A percentile compares a stretch with the other conserved stretches of the same genome.
phyloP scores from a whole-genome alignment of 2,113 vertebrate genomes.

The Chelonoidis abingdonii region DNA sequence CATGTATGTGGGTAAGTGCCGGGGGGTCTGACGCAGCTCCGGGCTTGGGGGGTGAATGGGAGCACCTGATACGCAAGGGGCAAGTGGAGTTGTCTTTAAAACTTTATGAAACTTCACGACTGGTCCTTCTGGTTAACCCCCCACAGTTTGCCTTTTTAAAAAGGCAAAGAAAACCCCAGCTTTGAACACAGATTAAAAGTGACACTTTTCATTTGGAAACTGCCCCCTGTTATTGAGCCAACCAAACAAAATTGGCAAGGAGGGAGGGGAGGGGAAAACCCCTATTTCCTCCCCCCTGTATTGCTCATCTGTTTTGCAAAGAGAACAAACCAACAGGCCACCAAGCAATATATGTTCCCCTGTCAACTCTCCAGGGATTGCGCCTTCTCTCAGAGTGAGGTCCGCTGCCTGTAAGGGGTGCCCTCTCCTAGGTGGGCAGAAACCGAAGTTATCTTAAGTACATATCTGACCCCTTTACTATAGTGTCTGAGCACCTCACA shows the following conservation, averaged over 20 bases:
- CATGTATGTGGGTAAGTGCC: slow-evolving; percentile 94
- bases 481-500: no score
- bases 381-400: not conserved
- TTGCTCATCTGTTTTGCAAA: not conserved
- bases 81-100: not conserved
- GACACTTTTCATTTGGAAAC: no score
- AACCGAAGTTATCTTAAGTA: not conserved
- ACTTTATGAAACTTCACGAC: accelerated
- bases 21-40: not conserved
- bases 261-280: not conserved
- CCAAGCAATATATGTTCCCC: not conserved
- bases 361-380: not conserved
- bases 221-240: no score
- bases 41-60: no score
- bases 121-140: not conserved
- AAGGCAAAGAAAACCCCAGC: not conserved
- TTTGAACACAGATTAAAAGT: not conserved
- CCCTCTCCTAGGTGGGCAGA: not conserved
- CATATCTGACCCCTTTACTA: not conserved
- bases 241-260: no score
- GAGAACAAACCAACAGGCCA: not conserved
- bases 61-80: no score
- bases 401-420: no score
- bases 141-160: not conserved
- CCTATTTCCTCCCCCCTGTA: no score